Evolutionary conservation across 2,113 vertebrate genomes (phyloP).

Genomic region (Promerops cafer): DNA sequence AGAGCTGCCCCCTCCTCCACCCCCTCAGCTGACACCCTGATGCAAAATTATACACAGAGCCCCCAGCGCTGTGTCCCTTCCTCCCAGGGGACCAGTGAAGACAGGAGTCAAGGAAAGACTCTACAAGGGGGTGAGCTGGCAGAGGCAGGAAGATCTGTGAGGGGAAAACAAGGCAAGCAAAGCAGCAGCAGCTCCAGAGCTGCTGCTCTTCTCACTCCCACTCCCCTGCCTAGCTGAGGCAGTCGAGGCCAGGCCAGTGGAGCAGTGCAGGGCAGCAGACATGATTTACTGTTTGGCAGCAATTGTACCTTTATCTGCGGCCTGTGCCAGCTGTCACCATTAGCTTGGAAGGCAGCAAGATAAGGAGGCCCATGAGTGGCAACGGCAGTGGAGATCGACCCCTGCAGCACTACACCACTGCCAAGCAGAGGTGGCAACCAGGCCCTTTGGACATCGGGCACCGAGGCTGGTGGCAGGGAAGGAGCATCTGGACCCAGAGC

Average conservation of each 20-base stretch:
- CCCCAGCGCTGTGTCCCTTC: too few species aligned
- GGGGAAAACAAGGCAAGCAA: neutral
- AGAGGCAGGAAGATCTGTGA: neutral
- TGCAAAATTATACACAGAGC: neutral
- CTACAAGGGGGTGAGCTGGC: neutral
- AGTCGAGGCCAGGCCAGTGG: fast-evolving
- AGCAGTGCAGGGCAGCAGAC: neutral
- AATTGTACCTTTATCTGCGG: neutral
- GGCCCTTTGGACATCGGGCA: fast-evolving
- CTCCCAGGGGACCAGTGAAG: neutral
- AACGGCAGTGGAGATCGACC: fast-evolving
- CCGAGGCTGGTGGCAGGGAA: fast-evolving
- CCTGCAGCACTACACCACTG: fast-evolving
- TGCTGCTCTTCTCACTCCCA: neutral
- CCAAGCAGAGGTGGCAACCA: fast-evolving
- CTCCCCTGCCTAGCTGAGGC: neutral
- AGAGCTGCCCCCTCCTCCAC: neutral
- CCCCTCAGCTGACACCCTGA: neutral
- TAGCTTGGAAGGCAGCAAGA: neutral
- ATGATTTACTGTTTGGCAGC: neutral
- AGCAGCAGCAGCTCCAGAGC: neutral
- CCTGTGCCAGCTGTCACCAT: neutral
- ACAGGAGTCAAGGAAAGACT: neutral
- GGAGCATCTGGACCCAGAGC: fast-evolving
- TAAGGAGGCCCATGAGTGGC: neutral